Conservation (phyloP, 2,888 invertebrate species). For the Minunthozetes semirufus region DNA sequence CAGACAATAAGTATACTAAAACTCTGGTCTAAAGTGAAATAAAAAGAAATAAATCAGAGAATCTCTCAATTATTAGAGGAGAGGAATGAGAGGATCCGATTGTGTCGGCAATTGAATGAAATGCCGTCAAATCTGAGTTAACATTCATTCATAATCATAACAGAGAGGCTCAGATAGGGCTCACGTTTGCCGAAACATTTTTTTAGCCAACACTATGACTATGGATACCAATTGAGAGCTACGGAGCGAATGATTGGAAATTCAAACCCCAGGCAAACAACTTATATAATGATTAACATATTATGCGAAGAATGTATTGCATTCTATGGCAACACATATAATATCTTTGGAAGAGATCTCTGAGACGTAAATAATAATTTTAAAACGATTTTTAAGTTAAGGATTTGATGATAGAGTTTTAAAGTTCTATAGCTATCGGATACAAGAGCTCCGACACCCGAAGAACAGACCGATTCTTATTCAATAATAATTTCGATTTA, state of each 20-base stretch:
- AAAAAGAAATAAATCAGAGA: not conserved
- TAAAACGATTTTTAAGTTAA: conserved; percentile 21
- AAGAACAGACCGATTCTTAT: not conserved
- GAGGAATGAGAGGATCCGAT: not conserved
- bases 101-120: conserved; percentile 23
- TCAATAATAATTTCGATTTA: conserved; percentile 7
- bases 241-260: not conserved
- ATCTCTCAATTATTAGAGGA: conserved; percentile 39
- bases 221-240: not conserved
- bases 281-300: conserved; percentile 24
- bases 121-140: not conserved
- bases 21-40: not conserved
- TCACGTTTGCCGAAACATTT: conserved; percentile 16
- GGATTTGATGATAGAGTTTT: conserved; percentile 11
- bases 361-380: conserved; percentile 12
- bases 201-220: not conserved
- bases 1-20: not conserved
- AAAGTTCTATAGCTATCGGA: not conserved
- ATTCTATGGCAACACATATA: not conserved
- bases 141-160: conserved; percentile 27
- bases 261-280: conserved; percentile 22
- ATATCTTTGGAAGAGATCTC: conserved; percentile 11
- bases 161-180: not conserved
- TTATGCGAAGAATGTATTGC: conserved; percentile 2
- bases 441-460: not conserved